A percentile compares a stretch with the other conserved stretches of the same genome.
These are phyloP conservation scores for Diorhabda sublineata DNA, from an alignment of 1,140 invertebrate genomes.

Conservation along the genomic window DNA sequence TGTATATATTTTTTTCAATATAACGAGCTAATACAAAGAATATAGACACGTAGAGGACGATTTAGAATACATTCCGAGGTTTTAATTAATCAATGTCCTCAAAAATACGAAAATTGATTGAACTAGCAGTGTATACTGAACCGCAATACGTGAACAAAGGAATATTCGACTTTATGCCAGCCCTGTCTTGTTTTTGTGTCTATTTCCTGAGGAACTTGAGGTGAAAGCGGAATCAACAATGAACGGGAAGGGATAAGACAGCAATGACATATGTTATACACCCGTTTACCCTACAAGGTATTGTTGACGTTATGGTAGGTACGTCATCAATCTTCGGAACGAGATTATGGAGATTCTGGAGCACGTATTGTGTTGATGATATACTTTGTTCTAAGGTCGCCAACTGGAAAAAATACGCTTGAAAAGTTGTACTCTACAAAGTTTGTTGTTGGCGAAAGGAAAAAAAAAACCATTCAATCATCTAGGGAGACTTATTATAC, in stretches of 20 bases:
- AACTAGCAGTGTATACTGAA: too few species aligned
- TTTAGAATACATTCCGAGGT: too few species aligned
- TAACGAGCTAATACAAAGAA: too few species aligned
- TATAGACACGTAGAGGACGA: too few species aligned
- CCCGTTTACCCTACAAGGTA: neutral
- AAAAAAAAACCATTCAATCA: neutral
- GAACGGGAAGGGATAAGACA: neutral
- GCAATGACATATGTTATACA: neutral
- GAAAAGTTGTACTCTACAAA: neutral
- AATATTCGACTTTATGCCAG: too few species aligned
- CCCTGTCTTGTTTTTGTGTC: neutral
- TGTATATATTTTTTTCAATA: too few species aligned
- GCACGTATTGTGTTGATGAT: neutral
- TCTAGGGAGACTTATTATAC: neutral
- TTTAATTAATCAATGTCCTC: too few species aligned
- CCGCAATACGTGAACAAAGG: too few species aligned
- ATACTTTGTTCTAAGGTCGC: neutral
- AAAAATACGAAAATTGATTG: too few species aligned
- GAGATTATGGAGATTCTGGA: neutral
- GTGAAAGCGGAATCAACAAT: neutral
- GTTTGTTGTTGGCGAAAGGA: neutral
- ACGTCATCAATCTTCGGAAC: neutral
- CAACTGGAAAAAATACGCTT: neutral
- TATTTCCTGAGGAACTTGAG: neutral
- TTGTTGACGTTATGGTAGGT: neutral